Conservation (phyloP, 2,113 vertebrate genomes). For the Aphyosemion australe region DNA sequence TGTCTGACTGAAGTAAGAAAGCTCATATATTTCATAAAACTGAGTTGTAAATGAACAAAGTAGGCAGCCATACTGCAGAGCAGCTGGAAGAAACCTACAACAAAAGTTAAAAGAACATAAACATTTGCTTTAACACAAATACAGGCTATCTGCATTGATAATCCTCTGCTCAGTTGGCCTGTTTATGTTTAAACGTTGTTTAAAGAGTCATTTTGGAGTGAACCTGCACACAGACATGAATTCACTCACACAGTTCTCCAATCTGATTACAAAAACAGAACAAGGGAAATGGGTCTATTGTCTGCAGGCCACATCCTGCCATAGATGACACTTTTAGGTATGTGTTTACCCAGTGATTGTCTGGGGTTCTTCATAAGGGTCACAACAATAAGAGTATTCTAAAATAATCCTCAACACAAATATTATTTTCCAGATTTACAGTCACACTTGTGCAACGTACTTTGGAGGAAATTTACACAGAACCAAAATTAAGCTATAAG, state of each 20-base stretch:
- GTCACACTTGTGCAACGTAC: too few species aligned
- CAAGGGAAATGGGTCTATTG: conserved; percentile 50
- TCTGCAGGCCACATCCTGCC: conserved; percentile 66
- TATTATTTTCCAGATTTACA: conserved; percentile 12
- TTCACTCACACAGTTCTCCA: background rate
- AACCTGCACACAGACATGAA: background rate
- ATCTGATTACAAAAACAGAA: conserved; percentile 42
- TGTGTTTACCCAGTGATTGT: conserved; percentile 40
- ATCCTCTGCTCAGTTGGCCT: background rate
- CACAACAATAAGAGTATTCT: conserved; percentile 10
- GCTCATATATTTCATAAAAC: conserved; percentile 18
- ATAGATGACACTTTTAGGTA: conserved; percentile 48
- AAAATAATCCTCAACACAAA: background rate
- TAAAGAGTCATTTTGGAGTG: background rate
- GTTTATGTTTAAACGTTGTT: background rate
- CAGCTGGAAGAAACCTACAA: background rate
- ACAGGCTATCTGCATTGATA: conserved; percentile 9
- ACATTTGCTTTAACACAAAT: conserved; percentile 15
- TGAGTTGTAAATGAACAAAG: conserved; percentile 26
- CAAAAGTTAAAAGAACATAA: background rate
- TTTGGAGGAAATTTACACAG: too few species aligned
- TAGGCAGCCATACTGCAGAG: conserved; percentile 18
- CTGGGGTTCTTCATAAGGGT: conserved; percentile 8
- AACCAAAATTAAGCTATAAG: too few species aligned
- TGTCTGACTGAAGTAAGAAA: conserved; percentile 2